These are phyloP conservation scores for Agriopis aurantiaria DNA, from an alignment of 2,888 invertebrate species.

Conservation along the genomic window DNA sequence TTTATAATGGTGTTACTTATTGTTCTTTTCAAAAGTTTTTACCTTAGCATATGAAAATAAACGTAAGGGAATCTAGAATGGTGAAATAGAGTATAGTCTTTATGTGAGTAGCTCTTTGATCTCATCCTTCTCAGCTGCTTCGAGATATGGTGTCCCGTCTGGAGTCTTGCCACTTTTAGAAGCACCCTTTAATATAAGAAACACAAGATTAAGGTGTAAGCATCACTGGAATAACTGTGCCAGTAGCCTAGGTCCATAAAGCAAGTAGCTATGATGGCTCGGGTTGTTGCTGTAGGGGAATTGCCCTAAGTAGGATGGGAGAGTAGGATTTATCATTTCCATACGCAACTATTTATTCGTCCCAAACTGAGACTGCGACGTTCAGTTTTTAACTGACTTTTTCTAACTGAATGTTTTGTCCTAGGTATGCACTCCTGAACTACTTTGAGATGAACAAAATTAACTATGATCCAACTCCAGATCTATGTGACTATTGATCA, in stretches of 20 bases:
- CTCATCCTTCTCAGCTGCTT: constrained; percentile 96
- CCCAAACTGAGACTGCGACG: too few species aligned
- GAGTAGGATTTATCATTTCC: too few species aligned
- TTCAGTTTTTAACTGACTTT: too few species aligned
- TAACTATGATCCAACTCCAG: too few species aligned
- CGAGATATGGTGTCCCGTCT: constrained; percentile 94
- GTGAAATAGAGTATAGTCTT: constrained; percentile 47
- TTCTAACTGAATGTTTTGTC: too few species aligned
- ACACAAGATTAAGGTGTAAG: neutral
- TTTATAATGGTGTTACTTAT: constrained; percentile 63
- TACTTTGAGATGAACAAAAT: too few species aligned
- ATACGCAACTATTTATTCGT: too few species aligned
- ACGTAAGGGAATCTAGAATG: constrained; percentile 61
- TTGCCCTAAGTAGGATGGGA: too few species aligned
- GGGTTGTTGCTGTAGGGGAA: too few species aligned
- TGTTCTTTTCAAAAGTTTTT: constrained; percentile 61
- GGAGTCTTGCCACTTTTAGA: constrained; percentile 93
- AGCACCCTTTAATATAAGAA: constrained; percentile 88
- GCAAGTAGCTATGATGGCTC: too few species aligned
- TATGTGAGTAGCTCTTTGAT: constrained; percentile 91
- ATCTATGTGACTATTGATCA: too few species aligned
- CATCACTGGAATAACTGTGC: neutral
- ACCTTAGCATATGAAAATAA: constrained; percentile 71
- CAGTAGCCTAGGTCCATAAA: neutral
- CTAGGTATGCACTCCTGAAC: too few species aligned